Evolutionary conservation across 2,113 vertebrate genomes (phyloP).

Genomic region (Falco punctatus): DNA sequence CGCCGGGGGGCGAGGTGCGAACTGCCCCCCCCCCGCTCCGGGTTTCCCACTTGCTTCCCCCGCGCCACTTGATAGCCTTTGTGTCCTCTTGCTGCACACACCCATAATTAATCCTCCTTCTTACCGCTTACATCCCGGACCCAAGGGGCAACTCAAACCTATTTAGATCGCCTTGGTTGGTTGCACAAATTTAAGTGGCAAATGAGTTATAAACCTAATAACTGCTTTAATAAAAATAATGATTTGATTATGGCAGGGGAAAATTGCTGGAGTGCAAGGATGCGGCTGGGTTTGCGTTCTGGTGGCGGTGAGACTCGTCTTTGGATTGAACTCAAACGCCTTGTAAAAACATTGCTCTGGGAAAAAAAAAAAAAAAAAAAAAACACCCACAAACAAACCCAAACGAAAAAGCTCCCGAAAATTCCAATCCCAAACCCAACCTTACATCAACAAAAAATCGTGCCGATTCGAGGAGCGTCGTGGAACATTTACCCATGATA

Average conservation of each 20-base stretch:
- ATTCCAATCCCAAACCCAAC: neutral
- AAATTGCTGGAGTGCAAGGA: slow-evolving; percentile 29
- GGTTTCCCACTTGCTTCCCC: neutral
- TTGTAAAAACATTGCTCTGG: neutral
- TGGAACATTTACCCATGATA: neutral
- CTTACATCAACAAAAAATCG: neutral
- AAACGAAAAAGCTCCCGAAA: neutral
- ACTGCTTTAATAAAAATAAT: slow-evolving; percentile 70
- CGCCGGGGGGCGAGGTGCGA: neutral
- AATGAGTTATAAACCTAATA: slow-evolving; percentile 86
- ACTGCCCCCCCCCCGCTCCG: neutral
- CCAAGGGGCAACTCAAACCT: slow-evolving; percentile 79
- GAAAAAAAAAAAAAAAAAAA: neutral
- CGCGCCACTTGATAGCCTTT: slow-evolving; percentile 59
- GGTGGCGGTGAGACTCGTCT: neutral
- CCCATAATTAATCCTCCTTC: slow-evolving; percentile 83
- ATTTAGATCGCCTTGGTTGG: slow-evolving; percentile 83
- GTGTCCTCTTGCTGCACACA: slow-evolving; percentile 71
- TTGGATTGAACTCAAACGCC: neutral
- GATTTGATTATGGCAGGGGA: slow-evolving; percentile 66
- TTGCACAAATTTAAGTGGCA: slow-evolving; percentile 85
- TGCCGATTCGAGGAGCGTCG: neutral
- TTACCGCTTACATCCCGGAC: slow-evolving; percentile 73
- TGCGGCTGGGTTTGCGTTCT: slow-evolving; percentile 7
- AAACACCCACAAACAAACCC: neutral